A percentile compares a stretch with the other conserved stretches of the same genome.
These are phyloP conservation scores for Falco rusticolus DNA, from an alignment of 2,797 vertebrate genomes.

Conservation along the genomic window DNA sequence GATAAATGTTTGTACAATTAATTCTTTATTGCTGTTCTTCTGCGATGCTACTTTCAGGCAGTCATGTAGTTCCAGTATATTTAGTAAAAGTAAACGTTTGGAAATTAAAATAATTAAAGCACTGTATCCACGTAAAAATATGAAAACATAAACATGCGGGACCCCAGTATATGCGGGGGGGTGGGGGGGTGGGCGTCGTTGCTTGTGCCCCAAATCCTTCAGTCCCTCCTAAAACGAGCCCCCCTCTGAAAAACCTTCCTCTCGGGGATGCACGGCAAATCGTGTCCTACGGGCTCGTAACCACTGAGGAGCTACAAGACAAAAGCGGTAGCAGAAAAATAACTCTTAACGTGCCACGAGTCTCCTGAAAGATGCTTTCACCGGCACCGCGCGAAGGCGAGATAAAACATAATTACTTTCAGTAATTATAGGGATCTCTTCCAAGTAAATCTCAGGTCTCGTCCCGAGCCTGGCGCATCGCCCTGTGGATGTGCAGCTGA, in stretches of 20 bases:
- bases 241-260: background rate
- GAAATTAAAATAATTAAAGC: background rate
- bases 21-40: constrained; percentile 37
- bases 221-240: background rate
- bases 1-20: constrained; percentile 60
- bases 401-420: background rate
- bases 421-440: background rate
- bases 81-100: background rate
- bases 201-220: background rate
- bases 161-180: background rate
- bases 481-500: background rate
- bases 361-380: background rate
- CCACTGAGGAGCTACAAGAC: background rate
- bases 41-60: background rate
- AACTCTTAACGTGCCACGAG: background rate
- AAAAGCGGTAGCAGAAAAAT: background rate
- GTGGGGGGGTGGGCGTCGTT: rapidly evolving
- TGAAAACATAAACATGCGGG: background rate
- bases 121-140: background rate
- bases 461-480: background rate
- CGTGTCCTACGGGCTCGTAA: background rate
- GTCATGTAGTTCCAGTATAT: background rate
- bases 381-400: background rate
- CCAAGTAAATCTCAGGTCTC: background rate
- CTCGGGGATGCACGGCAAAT: background rate